Conservation (phyloP, 1,140 invertebrate genomes). For the Drosophila parabipectinata region DNA sequence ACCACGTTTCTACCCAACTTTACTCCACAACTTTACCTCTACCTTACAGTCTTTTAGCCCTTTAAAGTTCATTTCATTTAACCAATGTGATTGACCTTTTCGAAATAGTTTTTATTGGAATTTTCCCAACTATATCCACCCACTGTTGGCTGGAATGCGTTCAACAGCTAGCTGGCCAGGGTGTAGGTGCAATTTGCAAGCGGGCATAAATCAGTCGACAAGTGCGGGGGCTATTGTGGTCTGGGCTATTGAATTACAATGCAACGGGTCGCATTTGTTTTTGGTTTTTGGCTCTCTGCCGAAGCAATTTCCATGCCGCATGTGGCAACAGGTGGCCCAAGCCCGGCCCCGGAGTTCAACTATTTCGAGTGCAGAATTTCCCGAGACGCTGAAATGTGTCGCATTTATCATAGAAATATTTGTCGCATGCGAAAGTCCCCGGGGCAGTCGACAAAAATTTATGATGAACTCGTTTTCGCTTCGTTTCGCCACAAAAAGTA, state of each 20-base stretch:
- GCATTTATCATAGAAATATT: conserved; percentile 65
- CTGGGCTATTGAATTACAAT: conserved; percentile 72
- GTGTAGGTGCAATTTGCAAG: conserved; percentile 79
- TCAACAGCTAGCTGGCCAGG: conserved; percentile 58
- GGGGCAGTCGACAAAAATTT: conserved; percentile 46
- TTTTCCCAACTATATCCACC: conserved; percentile 14
- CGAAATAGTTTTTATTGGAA: background rate
- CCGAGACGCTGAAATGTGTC: conserved; percentile 78
- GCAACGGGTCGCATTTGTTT: conserved; percentile 45
- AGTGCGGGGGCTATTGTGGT: conserved; percentile 73
- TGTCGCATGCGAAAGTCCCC: conserved; percentile 74
- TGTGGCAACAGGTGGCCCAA: conserved; percentile 48
- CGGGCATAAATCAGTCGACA: conserved; percentile 73
- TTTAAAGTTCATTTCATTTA: background rate
- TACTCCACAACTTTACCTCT: no score
- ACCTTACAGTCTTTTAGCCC: no score
- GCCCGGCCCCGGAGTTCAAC: conserved; percentile 20
- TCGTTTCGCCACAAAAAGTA: background rate
- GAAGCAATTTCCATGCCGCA: conserved; percentile 1
- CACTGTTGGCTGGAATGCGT: conserved; percentile 70
- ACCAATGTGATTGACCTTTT: conserved; percentile 3
- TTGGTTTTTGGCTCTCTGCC: conserved; percentile 30
- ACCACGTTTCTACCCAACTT: no score
- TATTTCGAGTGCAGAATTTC: conserved; percentile 52
- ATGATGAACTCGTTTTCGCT: conserved; percentile 62